Base-by-base conservation (phyloP, 2,113 vertebrate genomes). In the Noctilio leporinus region DNA sequence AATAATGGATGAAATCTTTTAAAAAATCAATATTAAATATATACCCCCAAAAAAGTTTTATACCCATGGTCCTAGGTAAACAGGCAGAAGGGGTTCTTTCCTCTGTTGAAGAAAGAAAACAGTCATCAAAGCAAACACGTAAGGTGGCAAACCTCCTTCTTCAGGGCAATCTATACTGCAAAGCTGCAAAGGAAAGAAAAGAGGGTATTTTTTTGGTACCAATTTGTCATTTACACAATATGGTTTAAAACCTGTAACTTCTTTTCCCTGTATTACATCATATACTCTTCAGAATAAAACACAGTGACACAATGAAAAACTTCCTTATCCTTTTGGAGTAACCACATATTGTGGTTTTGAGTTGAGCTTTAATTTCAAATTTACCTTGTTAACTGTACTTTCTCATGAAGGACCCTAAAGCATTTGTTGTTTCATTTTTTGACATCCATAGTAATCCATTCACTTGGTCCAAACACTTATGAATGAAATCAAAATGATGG, bases 41-140 rank as follows among this genome's bases (percentile, higher is more conserved):
- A 78, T 28, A 96, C 89, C 10, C 57, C 85, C 82, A 97, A 86
- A 87, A 72, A 83, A 38, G 5, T 64, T 45, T 88, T 97, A 96
- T 98, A 99, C 99, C 98, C 99, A 99, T 65, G 98, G 97, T 97
- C 99, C 99, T 91, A 99, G 98, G 97, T 99, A 99, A 14, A 98
- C 98, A 55, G 99, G 99, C 62, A 99, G 97, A 96, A 99, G 96
- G 47, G 99, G 97, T 69, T 99, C 98, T 93, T 98, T 99, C 96
- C 99, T 99, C 95, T 99, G 99, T 93, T 99, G 99, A 70, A 99
- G 98, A 97, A 99, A 99, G 98, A 98, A 99, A 97, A 99, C 98
- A 62, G 99, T 98, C 99, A 99, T 99, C 65, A 99, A 98, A 82
- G 99, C 98, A 35, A 99, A 98, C 65, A 99, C 98, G 0, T 99